Conservation (phyloP, 2,797 vertebrate genomes). For the Merluccius polli region DNA sequence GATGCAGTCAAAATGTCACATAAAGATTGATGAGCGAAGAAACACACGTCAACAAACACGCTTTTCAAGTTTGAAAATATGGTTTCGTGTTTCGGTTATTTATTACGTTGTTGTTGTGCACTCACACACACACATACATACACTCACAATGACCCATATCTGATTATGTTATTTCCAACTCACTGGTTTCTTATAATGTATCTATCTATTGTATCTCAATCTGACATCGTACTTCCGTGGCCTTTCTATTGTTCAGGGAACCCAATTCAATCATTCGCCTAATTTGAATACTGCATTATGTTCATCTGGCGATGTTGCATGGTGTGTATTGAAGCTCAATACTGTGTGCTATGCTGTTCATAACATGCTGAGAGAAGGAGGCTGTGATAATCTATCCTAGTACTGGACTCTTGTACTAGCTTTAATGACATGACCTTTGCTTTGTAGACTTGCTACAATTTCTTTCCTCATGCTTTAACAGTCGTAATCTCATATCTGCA, state of each 20-base stretch:
- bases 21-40: not conserved
- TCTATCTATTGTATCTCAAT: not conserved
- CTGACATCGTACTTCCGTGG: not conserved
- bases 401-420: too few species aligned
- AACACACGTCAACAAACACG: not conserved
- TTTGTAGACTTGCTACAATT: too few species aligned
- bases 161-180: not conserved
- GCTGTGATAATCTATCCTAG: too few species aligned
- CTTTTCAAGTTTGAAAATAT: not conserved
- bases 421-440: too few species aligned
- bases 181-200: not conserved
- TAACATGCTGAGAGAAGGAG: not conserved
- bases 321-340: not conserved
- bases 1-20: not conserved
- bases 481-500: not conserved
- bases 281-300: not conserved
- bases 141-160: not conserved
- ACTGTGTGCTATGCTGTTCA: not conserved
- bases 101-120: not conserved
- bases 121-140: not conserved
- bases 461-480: too few species aligned
- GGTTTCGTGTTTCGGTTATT: not conserved
- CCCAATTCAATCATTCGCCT: not conserved
- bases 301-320: not conserved
- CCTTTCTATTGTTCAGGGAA: not conserved